These are phyloP conservation scores for Phocides pigmalion DNA, from an alignment of 1,140 invertebrate species.

Conservation along the genomic window DNA sequence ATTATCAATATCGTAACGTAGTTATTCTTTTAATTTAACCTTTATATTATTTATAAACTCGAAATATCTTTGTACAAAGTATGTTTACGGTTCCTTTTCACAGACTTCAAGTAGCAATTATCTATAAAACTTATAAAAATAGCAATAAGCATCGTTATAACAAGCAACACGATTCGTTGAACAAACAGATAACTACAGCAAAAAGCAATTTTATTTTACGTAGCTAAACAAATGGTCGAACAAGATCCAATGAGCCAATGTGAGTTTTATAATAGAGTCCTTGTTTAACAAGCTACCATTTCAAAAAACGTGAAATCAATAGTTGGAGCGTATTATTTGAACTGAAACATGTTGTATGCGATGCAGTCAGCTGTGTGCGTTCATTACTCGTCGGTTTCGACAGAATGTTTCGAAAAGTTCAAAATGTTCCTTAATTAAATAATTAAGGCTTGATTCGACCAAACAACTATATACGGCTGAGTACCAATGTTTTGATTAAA, in stretches of 20 bases:
- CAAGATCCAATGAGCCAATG: conserved; percentile 11
- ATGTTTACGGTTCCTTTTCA: too few relatives aligned
- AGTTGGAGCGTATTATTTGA: conserved; percentile 20
- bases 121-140: not conserved
- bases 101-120: not conserved
- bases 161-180: conserved; percentile 5
- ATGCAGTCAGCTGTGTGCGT: not conserved
- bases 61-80: too few relatives aligned
- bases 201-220: conserved; percentile 22
- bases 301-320: conserved; percentile 23
- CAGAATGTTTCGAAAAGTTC: not conserved
- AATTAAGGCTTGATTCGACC: too few relatives aligned
- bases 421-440: too few relatives aligned
- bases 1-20: too few relatives aligned
- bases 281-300: conserved; percentile 24
- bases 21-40: too few relatives aligned
- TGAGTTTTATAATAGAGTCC: conserved; percentile 10
- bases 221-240: not conserved
- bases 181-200: not conserved
- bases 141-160: not conserved
- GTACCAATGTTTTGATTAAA: too few relatives aligned
- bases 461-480: too few relatives aligned
- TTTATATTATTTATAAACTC: too few relatives aligned
- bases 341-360: conserved; percentile 1
- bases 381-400: conserved; percentile 1